Evolutionary conservation across 2,113 vertebrate genomes (phyloP), one percentile per base, ranked within the genome.

Genomic region (Columbina picui): DNA sequence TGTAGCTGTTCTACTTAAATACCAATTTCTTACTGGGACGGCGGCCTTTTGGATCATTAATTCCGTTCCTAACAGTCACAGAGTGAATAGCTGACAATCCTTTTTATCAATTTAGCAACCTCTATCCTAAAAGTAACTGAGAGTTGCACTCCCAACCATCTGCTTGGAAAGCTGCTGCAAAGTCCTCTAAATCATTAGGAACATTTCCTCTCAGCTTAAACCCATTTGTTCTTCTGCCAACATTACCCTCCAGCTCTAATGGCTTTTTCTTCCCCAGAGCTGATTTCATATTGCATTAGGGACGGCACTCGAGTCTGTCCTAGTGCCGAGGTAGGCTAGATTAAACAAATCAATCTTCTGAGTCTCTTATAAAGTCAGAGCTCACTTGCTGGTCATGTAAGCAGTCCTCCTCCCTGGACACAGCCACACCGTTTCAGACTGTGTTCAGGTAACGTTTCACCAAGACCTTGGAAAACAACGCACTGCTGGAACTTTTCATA

Each of bases 161-260:
- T 59, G 25, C 2, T 13, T 78, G 60, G 80, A 89, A 90, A 94
- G 47, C 45, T 89, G 76, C 43, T 1, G 1, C 2, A 1, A 7
- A 90, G 27, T 74, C 52, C 68, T 95, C 76, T 71, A 85, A 80
- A 64, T 61, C 12, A 7, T 63, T n/a, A 70, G 52, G 56, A 92
- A 69, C 32, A 12, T 25, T 84, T 84, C 67, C n/a, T 93, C 59
- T 83, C 80, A 93, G 36, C 13, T 90, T 89, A 84, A 93, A 90
- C 21, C 23, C 47, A 89, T 92, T 95, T 93, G 56, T 47, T 87
- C 47, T 81, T 92, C 80, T 87, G 86, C 80, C 64, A 94, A 36
- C 60, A 71, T 43, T 63, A 84, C 53, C n/a, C 34, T 81, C 64
- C 43, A 78, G 16, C 56, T n/a, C 73, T 87, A 93, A 89, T 71